These are phyloP conservation scores for Cactoblastis cactorum DNA, from an alignment of 2,888 invertebrate genomes.

Conservation along the genomic window DNA sequence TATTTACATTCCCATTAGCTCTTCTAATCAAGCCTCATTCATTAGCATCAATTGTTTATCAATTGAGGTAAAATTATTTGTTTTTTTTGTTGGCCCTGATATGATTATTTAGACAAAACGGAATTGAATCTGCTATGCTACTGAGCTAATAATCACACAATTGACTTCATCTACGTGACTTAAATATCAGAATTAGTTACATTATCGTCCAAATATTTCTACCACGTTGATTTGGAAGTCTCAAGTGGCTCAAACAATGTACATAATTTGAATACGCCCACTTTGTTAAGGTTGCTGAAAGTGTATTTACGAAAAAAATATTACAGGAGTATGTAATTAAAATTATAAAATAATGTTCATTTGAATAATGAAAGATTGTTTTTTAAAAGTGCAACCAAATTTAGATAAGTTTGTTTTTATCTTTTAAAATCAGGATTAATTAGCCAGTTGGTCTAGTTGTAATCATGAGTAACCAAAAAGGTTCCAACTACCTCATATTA, in stretches of 20 bases:
- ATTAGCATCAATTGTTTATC: background rate
- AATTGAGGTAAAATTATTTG: background rate
- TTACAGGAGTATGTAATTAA: too few species aligned
- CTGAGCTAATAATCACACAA: constrained; percentile 22
- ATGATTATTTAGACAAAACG: background rate
- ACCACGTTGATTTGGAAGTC: background rate
- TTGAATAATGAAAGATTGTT: too few species aligned
- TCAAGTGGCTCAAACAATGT: background rate
- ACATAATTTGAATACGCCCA: background rate
- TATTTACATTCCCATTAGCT: background rate
- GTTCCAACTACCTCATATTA: too few species aligned
- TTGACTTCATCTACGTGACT: constrained; percentile 10
- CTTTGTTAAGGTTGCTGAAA: background rate
- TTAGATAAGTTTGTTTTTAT: too few species aligned
- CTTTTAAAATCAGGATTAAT: too few species aligned
- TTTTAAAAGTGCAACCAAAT: too few species aligned
- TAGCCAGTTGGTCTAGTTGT: too few species aligned
- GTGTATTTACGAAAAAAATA: too few species aligned
- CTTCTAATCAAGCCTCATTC: background rate
- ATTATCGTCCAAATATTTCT: background rate
- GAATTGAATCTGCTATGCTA: constrained; percentile 11
- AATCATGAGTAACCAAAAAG: too few species aligned
- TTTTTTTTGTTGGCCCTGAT: background rate
- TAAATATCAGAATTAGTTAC: too few species aligned
- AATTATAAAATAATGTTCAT: too few species aligned